phyloP scores from a whole-genome alignment of 2,797 vertebrate species.

The Tamandua tetradactyla region DNA sequence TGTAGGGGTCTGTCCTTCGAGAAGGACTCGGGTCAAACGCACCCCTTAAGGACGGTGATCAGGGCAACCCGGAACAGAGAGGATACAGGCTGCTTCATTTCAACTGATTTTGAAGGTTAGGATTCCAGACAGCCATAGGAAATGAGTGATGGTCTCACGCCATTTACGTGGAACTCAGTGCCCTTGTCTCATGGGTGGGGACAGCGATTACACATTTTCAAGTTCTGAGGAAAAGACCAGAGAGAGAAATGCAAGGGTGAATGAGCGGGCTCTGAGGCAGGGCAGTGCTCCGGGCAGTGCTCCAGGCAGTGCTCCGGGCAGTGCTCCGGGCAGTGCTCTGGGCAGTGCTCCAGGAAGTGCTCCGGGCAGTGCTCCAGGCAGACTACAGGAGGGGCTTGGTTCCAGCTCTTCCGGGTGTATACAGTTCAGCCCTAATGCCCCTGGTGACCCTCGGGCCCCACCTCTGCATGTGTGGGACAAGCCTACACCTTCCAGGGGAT shows the following conservation, averaged over 20 bases:
- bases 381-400: no score
- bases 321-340: not conserved
- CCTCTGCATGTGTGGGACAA: not conserved
- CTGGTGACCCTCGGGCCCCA: not conserved
- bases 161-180: not conserved
- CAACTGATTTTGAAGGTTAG: slow-evolving; percentile 13
- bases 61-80: not conserved
- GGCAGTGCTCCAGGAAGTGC: not conserved
- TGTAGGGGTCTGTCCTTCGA: not conserved
- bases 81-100: slow-evolving; percentile 21
- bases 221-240: not conserved
- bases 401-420: no score
- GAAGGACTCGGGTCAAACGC: not conserved
- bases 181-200: not conserved
- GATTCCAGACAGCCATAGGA: not conserved
- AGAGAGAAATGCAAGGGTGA: not conserved
- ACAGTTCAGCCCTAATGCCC: not conserved
- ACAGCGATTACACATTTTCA: not conserved
- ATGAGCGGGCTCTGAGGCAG: not conserved
- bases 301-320: not conserved
- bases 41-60: not conserved
- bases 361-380: not conserved
- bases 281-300: not conserved
- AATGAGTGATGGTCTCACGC: not conserved
- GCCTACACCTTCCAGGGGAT: not conserved